Base-by-base conservation (phyloP, 1,140 invertebrate species). In the Zaprionus lachaisei region DNA sequence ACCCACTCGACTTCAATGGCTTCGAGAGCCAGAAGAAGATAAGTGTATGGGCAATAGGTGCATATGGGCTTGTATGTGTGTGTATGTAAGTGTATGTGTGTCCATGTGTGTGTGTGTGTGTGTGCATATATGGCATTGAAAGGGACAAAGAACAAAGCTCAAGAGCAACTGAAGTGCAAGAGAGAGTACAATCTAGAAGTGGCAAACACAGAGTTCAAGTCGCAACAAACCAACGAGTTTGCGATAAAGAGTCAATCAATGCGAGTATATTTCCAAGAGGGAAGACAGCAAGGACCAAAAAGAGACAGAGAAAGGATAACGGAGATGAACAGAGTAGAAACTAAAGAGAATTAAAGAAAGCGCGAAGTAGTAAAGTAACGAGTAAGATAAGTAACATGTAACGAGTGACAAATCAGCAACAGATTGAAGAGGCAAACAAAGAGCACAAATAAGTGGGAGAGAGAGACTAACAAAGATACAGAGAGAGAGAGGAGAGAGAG, bases 141-240 rank as follows among this genome's bases (percentile, higher is more conserved):
- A 12, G 47, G 22, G 11, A 51, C 47, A n/a, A 51, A 34, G 49
- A 41, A 61, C 60, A 56, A 38, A 41, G 34, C 51, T 72, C 61
- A 65, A 65, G 51, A 47, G 61, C 26, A 57, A 15, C 61, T 51
- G 12, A 51, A 51, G 47, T 51, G 47, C 11, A 20, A 5, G 41
- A n/a, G 6, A 47, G 41, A 51, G 47, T 6, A 2, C 54, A 55
- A 26, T 2, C 6, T 41, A 51, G 41, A n/a, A 61, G 11, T n/a
- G 20, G 20, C 47, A 51, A 51, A 51, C 1, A 15, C 38, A 41
- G 15, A 14, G 38, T 41, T 41, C 38, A 41, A 41, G 38, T 41
- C 31, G 31, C 31, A 11, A 34, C 41, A 47, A 17, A 47, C 7
- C 11, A 47, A 17, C n/a, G 41, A 47, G 41, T 17, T 1, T 1